Evolutionary conservation across 92 coral and sea anemone species (phyloP).

Genomic region (Epizoanthus scotinus): DNA sequence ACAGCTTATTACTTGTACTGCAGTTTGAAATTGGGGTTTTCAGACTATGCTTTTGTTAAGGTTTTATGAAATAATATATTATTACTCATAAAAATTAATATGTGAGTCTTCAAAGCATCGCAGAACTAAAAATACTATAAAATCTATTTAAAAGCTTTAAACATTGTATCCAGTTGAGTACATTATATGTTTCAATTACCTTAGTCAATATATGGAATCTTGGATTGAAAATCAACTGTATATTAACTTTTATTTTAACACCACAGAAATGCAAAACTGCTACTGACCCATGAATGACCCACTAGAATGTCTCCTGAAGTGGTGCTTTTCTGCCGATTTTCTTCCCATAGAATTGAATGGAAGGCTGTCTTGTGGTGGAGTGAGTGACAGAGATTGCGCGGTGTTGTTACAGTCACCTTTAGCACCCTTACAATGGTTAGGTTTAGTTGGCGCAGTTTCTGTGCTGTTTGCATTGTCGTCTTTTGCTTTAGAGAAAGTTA

Average conservation of each 20-base stretch:
- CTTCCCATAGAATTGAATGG: conserved; percentile 80
- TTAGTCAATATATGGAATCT: too few relatives aligned
- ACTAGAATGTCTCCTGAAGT: conserved; percentile 93
- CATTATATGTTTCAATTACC: too few relatives aligned
- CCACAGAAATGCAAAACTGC: background rate
- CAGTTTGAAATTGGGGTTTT: conserved; percentile 20
- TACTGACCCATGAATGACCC: conserved; percentile 96
- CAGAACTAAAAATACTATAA: too few relatives aligned
- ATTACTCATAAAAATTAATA: too few relatives aligned
- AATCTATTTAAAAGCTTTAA: too few relatives aligned
- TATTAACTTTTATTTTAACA: background rate
- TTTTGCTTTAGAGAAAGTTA: conserved; percentile 83
- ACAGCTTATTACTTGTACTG: conserved; percentile 1
- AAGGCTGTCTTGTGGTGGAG: conserved; percentile 74
- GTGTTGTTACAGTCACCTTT: conserved; percentile 55
- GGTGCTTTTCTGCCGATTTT: conserved; percentile 86
- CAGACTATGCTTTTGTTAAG: conserved; percentile 13
- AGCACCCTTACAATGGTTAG: conserved; percentile 66
- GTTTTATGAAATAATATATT: background rate
- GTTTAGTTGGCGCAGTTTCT: conserved; percentile 55
- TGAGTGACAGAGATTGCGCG: conserved; percentile 64
- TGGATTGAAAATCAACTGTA: too few relatives aligned
- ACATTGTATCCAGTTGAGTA: too few relatives aligned
- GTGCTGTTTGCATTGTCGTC: conserved; percentile 56
- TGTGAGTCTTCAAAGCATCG: too few relatives aligned